Evolutionary conservation across 2,888 invertebrate species (phyloP).

Genomic region (Metalampra italica): DNA sequence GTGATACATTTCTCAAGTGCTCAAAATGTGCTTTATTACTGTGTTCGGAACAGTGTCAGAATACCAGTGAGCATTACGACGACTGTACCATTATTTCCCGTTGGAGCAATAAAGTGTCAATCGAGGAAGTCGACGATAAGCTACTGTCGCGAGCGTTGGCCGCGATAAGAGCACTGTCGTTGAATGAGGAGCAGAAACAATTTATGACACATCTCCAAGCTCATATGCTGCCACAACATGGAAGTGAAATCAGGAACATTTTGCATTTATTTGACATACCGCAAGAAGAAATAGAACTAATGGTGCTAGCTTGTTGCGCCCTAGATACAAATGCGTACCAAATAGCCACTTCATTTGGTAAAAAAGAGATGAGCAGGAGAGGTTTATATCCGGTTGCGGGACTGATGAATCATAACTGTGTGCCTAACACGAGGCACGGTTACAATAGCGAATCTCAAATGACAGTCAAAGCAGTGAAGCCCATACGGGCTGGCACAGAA

Average conservation of each 20-base stretch:
- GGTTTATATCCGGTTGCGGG: constrained; percentile 83
- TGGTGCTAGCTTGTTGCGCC: constrained; percentile 78
- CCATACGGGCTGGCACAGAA: constrained; percentile 80
- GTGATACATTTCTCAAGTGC: constrained; percentile 71
- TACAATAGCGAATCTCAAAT: constrained; percentile 79
- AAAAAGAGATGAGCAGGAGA: constrained; percentile 72
- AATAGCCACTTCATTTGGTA: constrained; percentile 66
- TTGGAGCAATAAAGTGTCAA: constrained; percentile 74
- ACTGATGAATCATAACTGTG: constrained; percentile 84
- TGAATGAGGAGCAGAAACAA: constrained; percentile 65
- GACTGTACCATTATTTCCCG: constrained; percentile 82
- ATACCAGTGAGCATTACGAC: constrained; percentile 72
- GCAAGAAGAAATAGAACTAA: constrained; percentile 75
- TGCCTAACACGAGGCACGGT: constrained; percentile 81
- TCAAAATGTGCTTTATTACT: constrained; percentile 83
- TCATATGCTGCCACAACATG: constrained; percentile 75
- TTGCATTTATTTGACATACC: constrained; percentile 69
- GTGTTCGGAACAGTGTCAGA: constrained; percentile 82
- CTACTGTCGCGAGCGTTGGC: constrained; percentile 55
- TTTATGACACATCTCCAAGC: constrained; percentile 74
- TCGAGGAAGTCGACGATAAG: constrained; percentile 54
- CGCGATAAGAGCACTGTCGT: constrained; percentile 55
- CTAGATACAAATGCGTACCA: constrained; percentile 85
- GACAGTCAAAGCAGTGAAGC: constrained; percentile 78
- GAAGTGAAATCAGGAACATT: constrained; percentile 77